Percentiles rank a stretch among this genome's conserved stretches.
Conservation (phyloP, 2,888 invertebrate species). For the Ethmia dodecea region DNA sequence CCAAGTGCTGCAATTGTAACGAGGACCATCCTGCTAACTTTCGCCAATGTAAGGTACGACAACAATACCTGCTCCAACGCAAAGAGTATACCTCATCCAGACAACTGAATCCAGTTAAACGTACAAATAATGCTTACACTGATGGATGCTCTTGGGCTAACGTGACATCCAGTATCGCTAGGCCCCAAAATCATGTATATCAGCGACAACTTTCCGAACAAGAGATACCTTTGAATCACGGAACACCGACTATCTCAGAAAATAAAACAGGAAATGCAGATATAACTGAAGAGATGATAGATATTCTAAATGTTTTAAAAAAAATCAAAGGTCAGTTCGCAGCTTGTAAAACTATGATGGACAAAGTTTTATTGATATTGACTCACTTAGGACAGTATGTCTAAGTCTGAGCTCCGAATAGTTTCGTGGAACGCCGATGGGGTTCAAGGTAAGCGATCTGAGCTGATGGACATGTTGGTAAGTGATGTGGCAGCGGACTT, state of each 20-base stretch:
- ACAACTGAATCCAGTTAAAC: no score
- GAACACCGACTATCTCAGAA: no score
- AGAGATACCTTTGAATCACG: no score
- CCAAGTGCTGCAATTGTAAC: constrained; percentile 2
- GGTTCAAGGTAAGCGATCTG: constrained; percentile 3
- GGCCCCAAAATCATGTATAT: no score
- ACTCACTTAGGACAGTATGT: constrained; percentile 12
- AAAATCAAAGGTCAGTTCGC: constrained; percentile 7
- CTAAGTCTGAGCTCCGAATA: constrained; percentile 5
- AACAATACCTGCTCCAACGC: not conserved
- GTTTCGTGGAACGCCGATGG: constrained; percentile 12
- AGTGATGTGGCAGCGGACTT: constrained; percentile 1
- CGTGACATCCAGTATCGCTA: no score
- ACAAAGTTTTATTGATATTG: constrained; percentile 12
- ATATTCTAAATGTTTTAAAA: constrained; percentile 6
- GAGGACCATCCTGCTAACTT: constrained; percentile 12
- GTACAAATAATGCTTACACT: no score
- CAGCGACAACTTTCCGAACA: not conserved
- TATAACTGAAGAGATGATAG: no score
- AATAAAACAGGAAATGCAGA: no score
- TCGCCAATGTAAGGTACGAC: constrained; percentile 3
- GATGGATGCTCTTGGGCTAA: not conserved
- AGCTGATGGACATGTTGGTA: not conserved
- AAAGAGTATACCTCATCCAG: not conserved
- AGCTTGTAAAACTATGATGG: constrained; percentile 5